These are phyloP conservation scores for Squalus acanthias DNA, from an alignment of 2,797 vertebrate genomes.

Conservation along the genomic window DNA sequence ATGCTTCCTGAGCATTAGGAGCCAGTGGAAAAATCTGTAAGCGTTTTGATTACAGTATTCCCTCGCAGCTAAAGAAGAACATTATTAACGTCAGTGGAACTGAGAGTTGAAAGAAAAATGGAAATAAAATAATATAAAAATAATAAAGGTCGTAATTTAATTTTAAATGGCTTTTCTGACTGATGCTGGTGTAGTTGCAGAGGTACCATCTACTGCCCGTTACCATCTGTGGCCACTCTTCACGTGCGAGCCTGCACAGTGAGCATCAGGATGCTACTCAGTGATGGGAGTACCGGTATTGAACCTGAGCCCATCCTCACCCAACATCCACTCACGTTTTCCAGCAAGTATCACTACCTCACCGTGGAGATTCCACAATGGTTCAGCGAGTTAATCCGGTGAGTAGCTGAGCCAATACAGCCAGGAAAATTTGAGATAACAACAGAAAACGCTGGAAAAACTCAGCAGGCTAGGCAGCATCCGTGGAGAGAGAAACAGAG, in stretches of 20 bases:
- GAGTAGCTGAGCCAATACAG: too few relatives aligned
- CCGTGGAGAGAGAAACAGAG: too few relatives aligned
- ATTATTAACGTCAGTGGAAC: background rate
- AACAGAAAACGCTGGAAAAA: too few relatives aligned
- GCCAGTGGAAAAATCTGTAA: background rate
- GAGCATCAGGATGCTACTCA: background rate
- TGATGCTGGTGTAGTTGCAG: background rate
- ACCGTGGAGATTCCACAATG: background rate
- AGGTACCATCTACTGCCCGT: background rate
- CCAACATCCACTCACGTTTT: background rate
- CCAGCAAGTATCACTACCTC: background rate
- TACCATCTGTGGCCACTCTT: background rate
- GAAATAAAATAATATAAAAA: background rate
- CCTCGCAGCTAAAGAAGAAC: background rate
- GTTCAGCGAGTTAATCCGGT: background rate
- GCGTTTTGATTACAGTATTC: background rate
- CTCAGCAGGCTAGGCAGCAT: too few relatives aligned
- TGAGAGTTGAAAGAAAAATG: background rate
- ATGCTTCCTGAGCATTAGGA: background rate
- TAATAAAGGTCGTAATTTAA: background rate
- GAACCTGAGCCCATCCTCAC: background rate
- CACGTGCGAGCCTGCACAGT: background rate
- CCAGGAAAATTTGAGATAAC: background rate
- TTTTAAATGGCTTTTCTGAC: background rate
- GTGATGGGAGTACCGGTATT: background rate